Evolutionary conservation across 1,140 invertebrate species (phyloP).

Genomic region (Metopolophium dirhodum): DNA sequence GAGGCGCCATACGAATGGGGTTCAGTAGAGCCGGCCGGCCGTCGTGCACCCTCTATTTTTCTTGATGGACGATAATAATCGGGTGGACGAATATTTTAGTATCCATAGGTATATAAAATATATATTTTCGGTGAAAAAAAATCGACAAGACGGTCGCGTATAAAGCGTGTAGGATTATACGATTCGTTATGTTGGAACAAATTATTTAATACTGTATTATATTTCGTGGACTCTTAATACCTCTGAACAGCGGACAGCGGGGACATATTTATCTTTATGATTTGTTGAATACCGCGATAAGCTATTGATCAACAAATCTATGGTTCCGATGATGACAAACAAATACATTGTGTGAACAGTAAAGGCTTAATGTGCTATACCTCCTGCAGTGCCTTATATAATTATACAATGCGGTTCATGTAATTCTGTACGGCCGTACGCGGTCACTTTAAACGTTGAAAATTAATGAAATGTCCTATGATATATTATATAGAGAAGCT

Average conservation of each 20-base stretch:
- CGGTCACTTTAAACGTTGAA: background rate
- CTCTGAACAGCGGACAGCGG: background rate
- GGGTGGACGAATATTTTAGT: background rate
- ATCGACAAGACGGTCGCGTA: background rate
- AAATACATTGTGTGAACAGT: background rate
- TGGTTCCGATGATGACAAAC: background rate
- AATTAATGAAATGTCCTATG: too few relatives aligned
- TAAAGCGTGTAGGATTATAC: background rate
- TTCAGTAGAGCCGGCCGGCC: background rate
- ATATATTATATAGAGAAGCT: background rate
- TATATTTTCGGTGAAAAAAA: background rate
- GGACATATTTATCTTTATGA: too few relatives aligned
- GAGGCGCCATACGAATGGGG: background rate
- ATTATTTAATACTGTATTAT: background rate
- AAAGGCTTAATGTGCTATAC: background rate
- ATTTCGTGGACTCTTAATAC: background rate
- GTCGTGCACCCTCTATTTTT: background rate
- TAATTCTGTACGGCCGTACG: too few relatives aligned
- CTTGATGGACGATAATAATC: constrained; percentile 9
- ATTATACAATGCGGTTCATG: too few relatives aligned
- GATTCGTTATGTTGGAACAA: background rate
- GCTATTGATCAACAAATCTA: background rate
- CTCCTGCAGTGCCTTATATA: too few relatives aligned
- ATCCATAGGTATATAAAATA: background rate
- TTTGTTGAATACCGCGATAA: background rate